Conservation (phyloP, 1,140 invertebrate genomes). For the Daktulosphaira vitifoliae region DNA sequence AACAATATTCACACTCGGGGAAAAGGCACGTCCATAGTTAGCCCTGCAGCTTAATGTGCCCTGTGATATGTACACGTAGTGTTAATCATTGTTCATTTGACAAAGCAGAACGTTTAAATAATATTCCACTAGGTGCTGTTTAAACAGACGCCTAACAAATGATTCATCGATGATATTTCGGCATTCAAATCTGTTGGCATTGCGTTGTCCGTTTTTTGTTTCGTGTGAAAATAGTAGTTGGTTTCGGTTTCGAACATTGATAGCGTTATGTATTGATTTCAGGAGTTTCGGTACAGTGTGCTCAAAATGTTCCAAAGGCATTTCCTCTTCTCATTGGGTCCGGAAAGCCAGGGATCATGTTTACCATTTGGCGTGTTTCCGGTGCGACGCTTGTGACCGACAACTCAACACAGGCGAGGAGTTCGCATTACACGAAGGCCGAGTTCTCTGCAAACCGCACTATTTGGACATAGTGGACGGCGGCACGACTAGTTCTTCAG, state of each 20-base stretch:
- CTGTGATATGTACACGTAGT: no score
- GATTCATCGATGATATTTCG: no score
- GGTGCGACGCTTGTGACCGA: constrained; percentile 92
- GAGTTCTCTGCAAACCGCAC: constrained; percentile 91
- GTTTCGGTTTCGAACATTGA: no score
- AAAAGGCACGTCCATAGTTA: background rate
- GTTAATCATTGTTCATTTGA: no score
- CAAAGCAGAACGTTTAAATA: no score
- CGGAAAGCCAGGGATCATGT: constrained; percentile 84
- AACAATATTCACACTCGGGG: background rate
- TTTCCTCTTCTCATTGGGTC: constrained; percentile 94
- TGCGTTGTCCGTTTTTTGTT: no score
- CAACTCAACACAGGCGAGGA: constrained; percentile 96
- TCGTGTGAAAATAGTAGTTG: no score
- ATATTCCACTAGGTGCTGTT: no score
- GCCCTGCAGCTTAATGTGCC: no score
- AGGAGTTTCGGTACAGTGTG: constrained; percentile 95
- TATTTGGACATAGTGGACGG: constrained; percentile 90
- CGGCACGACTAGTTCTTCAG: constrained; percentile 76
- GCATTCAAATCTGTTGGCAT: no score
- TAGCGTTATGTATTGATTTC: no score
- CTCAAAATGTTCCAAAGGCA: constrained; percentile 84
- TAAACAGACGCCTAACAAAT: no score
- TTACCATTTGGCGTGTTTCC: constrained; percentile 97
- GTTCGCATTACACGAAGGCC: constrained; percentile 87